These are phyloP conservation scores for Leuciscus waleckii DNA, from an alignment of 2,797 vertebrate genomes.

Conservation along the genomic window DNA sequence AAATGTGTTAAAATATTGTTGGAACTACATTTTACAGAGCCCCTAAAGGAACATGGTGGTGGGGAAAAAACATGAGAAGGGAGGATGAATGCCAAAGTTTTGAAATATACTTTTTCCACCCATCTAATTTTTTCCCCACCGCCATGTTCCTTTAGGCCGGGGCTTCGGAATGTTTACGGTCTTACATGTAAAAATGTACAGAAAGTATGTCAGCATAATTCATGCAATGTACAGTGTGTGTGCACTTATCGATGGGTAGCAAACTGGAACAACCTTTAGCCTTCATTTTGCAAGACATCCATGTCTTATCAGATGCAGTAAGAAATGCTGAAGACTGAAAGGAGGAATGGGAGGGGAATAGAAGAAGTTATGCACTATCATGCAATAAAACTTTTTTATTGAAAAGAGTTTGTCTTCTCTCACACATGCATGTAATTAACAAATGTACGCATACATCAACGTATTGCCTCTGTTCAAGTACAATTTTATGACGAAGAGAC, in stretches of 20 bases:
- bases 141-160: neutral
- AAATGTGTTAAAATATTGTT: neutral
- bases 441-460: no score
- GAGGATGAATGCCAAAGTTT: neutral
- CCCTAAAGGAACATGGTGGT: neutral
- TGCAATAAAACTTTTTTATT: no score
- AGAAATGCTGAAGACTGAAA: conserved; percentile 21
- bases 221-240: conserved; percentile 3
- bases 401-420: no score
- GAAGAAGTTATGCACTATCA: no score
- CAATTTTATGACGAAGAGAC: no score
- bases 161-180: neutral
- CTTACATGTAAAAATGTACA: neutral
- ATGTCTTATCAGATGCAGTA: conserved; percentile 21
- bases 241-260: neutral
- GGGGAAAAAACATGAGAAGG: neutral
- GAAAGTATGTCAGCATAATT: neutral
- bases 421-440: no score
- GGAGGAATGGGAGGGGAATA: neutral
- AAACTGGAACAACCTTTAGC: conserved; percentile 38
- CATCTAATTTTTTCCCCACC: neutral
- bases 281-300: neutral
- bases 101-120: neutral
- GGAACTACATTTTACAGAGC: neutral
- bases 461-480: no score